Evolutionary conservation across 2,113 vertebrate species (phyloP).

Genomic region (Phocoena sinus): DNA sequence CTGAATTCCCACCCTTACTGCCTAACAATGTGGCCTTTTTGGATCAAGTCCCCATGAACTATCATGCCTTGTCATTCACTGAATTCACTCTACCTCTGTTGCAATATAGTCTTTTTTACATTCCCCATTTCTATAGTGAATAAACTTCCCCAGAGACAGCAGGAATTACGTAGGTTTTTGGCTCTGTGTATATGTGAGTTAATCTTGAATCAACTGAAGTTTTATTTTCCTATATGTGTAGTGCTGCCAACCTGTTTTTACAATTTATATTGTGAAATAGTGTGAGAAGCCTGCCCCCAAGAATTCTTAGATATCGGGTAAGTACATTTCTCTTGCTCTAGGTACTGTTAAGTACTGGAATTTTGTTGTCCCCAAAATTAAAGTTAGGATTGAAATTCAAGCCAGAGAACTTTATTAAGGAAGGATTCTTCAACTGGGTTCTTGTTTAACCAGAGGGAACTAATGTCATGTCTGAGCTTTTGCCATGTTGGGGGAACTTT

Average conservation of each 20-base stretch:
- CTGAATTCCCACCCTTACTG: neutral
- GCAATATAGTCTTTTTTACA: neutral
- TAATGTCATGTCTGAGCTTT: neutral
- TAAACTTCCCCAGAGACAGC: neutral
- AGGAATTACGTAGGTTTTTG: neutral
- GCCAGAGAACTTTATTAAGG: neutral
- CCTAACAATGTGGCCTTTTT: neutral
- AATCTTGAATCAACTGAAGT: neutral
- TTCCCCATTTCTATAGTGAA: neutral
- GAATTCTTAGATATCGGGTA: neutral
- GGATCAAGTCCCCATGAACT: neutral
- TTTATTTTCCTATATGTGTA: neutral
- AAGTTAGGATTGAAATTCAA: neutral
- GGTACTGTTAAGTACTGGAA: neutral
- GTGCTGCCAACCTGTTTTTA: neutral
- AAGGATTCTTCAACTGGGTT: neutral
- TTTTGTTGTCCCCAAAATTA: neutral
- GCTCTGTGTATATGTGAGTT: neutral
- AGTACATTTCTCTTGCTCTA: neutral
- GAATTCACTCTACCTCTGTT: neutral
- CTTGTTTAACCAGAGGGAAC: neutral
- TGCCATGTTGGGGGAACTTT: neutral
- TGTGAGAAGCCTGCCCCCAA: neutral
- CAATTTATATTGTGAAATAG: neutral
- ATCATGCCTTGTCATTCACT: neutral